Evolutionary conservation across 2,113 vertebrate genomes (phyloP).

Genomic region (Mesembrinibis cayennensis): DNA sequence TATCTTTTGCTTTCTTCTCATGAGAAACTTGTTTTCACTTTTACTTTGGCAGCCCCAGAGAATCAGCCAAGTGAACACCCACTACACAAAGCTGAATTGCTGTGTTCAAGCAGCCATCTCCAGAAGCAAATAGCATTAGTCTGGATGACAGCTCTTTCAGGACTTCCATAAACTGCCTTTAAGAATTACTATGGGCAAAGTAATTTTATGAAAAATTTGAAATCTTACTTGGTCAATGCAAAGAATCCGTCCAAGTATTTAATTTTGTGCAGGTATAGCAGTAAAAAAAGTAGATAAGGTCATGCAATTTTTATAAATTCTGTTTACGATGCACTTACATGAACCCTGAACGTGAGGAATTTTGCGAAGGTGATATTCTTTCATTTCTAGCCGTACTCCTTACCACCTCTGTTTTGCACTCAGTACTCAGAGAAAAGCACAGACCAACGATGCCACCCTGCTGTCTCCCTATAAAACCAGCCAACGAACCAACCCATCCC

Average conservation of each 20-base stretch:
- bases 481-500: background rate
- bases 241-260: background rate
- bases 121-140: background rate
- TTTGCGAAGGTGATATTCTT: background rate
- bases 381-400: background rate
- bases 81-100: background rate
- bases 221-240: background rate
- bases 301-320: background rate
- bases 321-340: background rate
- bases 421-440: background rate
- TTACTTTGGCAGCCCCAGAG: background rate
- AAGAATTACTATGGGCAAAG: background rate
- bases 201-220: background rate
- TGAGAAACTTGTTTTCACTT: background rate
- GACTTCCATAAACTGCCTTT: background rate
- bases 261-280: background rate
- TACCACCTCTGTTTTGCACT: background rate
- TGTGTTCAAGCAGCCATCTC: background rate
- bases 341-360: background rate
- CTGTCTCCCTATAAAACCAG: background rate
- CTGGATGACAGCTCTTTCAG: background rate
- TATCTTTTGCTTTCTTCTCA: background rate
- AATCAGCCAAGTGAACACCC: background rate
- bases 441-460: background rate
- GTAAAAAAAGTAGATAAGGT: background rate